Conservation (phyloP, 2,888 invertebrate genomes). For the Acleris literana region DNA sequence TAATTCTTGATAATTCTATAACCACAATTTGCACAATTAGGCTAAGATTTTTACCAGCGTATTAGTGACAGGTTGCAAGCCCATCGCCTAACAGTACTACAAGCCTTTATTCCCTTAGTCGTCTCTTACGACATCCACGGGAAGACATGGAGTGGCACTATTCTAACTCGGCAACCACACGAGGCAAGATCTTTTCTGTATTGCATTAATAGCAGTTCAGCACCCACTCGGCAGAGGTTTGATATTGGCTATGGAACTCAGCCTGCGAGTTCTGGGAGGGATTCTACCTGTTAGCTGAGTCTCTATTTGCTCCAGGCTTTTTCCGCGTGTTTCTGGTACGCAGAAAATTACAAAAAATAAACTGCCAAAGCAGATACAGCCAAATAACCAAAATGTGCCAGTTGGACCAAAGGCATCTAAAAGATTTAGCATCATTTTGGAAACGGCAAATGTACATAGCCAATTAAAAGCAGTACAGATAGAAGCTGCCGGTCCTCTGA, state of each 20-base stretch:
- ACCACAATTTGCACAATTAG: too few species aligned
- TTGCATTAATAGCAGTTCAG: constrained; percentile 42
- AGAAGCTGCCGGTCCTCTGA: constrained; percentile 95
- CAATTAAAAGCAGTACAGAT: constrained; percentile 95
- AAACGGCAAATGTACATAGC: constrained; percentile 95
- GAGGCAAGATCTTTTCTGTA: not conserved
- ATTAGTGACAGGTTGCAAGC: too few species aligned
- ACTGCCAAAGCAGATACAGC: constrained; percentile 87
- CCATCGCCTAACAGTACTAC: too few species aligned
- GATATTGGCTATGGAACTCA: constrained; percentile 93
- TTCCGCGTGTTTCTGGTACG: constrained; percentile 97
- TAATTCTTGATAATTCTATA: too few species aligned
- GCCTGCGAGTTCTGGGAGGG: constrained; percentile 69
- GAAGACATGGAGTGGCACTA: too few species aligned
- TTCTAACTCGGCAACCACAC: too few species aligned
- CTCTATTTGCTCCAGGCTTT: constrained; percentile 96
- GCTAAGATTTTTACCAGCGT: too few species aligned
- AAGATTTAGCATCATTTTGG: constrained; percentile 91
- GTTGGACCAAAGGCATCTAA: constrained; percentile 85
- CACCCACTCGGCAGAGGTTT: constrained; percentile 89
- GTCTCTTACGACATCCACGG: too few species aligned
- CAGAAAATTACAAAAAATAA: constrained; percentile 91
- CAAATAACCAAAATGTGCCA: constrained; percentile 94
- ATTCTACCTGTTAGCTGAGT: constrained; percentile 87
- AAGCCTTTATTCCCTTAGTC: too few species aligned